Evolutionary conservation across 2,888 invertebrate species (phyloP), one percentile per base, ranked within the genome.

Genomic region (Nyleta sp.): DNA sequence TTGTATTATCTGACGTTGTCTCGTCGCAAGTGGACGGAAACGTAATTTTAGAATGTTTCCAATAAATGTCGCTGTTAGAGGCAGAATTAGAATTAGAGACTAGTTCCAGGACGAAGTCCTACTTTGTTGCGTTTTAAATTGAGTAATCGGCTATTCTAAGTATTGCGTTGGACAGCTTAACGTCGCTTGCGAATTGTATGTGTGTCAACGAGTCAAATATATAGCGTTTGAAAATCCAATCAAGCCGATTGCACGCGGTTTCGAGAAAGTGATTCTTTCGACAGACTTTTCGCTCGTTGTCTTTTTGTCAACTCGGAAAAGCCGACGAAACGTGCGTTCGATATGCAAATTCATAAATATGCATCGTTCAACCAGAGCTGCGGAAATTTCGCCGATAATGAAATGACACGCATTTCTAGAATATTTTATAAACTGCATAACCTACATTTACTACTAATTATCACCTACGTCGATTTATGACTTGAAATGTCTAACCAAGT

Each of bases 121-220:
- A 35, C 33, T 53, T 50, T 50, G 53, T 53, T 53, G 18, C 53
- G 18, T 20, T n/a, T 33, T 18, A 35, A 33, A 53, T 53, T 53
- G 35, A 53, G 53, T 35, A 53, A 53, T 53, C 53, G 18, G 53
- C 33, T 33, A 53, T 53, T 35, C 53, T 17, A 11, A n/a, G 53
- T 35, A 35, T 35, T 53, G 31, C 31, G 15, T 31, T 10, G 50
- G 28, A 24, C 50, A 17, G 28, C 10, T 50, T 50, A 4, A 46
- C 17, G 50, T 31, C 15, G 10, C 15, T 6, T 31, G 6, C 24
- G 24, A 31, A 50, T 15, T 50, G 15, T 31, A 50, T 31, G n/a
- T 46, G n/a, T 44, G 42, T 44, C 18, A 44, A 18, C 42, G 17
- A 18, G 42, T 18, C 1, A 44, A 17, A 44, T 18, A 6, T 18